Evolutionary conservation across 2,888 invertebrate species (phyloP), one percentile per base, ranked within the genome.

Genomic region (Drosophila trichaetosa): DNA sequence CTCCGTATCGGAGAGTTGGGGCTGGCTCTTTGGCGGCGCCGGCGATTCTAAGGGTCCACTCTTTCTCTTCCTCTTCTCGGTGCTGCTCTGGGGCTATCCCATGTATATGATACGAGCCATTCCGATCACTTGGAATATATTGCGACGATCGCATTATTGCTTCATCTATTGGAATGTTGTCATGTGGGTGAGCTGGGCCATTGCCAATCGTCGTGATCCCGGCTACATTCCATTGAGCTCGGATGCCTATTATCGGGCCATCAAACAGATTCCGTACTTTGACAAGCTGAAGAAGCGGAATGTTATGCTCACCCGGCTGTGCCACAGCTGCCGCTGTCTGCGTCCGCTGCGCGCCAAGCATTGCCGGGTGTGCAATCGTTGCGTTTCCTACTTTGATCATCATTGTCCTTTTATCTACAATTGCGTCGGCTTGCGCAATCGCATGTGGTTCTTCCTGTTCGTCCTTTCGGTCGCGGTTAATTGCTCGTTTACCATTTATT

Each of bases 351-450:
- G 98, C 91, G 97, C 98, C 8, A 98, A 98, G 92, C 98, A 98
- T 92, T 98, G 98, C 89, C 95, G 98, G 57, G 96, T 98, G 62
- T 98, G 98, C 93, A 98, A 98, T 91, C 95, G 97, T 67, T 97
- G 97, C 91, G 97, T 97, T 4, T 95, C 96, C 1, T 97, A 98
- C 92, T 98, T 98, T 91, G 98, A 98, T 92, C 98, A 98, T 93
- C 98, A 98, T 92, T 98, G 98, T 92, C 98, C 98, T 0, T 98
- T 98, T 92, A 98, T 98, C 85, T 97, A 98, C 93, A 98, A 98
- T 92, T 98, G 98, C 92, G 97, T 98, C 24, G 98, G 98, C 1
- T 94, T 98, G 46, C 95, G 96, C 71, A 98, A 98, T 93, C 95
- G 98, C 89, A 97, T 97, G 94, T 98, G 98, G 98, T 98, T 98